Percentiles rank a stretch among this genome's conserved stretches.
These are phyloP conservation scores for Sarcoramphus papa DNA, from an alignment of 2,797 vertebrate species.

Conservation along the genomic window DNA sequence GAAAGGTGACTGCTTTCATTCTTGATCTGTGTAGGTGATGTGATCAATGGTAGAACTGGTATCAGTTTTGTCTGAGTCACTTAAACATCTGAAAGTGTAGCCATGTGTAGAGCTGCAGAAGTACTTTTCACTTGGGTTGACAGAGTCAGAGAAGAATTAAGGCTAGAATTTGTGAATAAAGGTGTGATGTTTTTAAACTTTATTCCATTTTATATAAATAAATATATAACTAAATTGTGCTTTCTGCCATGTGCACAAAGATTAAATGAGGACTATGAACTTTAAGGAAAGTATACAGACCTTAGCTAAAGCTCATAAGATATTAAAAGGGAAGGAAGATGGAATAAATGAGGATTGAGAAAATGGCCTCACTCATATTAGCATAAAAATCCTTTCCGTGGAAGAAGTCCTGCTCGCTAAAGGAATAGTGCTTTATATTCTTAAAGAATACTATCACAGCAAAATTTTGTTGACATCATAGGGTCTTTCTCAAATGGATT, in stretches of 20 bases:
- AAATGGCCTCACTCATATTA: neutral
- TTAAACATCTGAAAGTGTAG: neutral
- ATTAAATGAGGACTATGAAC: neutral
- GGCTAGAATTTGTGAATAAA: neutral
- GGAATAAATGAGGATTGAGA: neutral
- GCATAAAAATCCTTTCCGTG: neutral
- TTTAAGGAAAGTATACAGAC: neutral
- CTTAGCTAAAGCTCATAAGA: neutral
- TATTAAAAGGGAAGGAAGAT: neutral
- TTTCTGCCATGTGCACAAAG: neutral
- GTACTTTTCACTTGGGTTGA: neutral
- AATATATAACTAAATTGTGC: no score
- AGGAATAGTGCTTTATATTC: neutral
- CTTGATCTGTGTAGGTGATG: no score
- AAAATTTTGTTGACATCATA: neutral
- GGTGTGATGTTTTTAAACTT: neutral
- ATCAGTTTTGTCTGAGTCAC: neutral
- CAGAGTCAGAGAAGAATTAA: neutral
- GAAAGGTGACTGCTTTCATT: neutral
- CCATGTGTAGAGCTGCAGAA: neutral
- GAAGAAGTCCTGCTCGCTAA: neutral
- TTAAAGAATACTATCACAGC: neutral
- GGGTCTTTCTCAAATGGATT: neutral
- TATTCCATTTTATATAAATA: neutral
- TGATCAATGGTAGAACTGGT: neutral